phyloP scores from a whole-genome alignment of 2,797 vertebrate genomes.

The Euthynnus affinis region DNA sequence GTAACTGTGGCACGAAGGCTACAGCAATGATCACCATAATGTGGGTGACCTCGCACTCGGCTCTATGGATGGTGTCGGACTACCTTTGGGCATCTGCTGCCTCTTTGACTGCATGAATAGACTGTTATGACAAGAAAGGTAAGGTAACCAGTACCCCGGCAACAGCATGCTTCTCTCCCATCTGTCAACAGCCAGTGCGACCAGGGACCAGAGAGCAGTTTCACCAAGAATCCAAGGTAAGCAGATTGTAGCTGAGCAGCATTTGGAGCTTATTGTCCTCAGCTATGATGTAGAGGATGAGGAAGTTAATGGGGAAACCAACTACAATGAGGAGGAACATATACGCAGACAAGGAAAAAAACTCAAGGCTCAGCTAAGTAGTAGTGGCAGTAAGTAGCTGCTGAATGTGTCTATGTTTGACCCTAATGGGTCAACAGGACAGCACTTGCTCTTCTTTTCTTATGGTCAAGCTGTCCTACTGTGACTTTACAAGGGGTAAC shows the following conservation, averaged over 20 bases:
- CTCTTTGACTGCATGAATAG: background rate
- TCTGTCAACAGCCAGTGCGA: no score
- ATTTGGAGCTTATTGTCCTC: constrained; percentile 89
- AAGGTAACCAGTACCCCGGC: no score
- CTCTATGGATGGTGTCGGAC: background rate
- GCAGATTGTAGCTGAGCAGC: constrained; percentile 77
- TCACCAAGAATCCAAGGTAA: background rate
- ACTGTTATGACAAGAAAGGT: no score
- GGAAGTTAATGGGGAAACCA: constrained; percentile 82
- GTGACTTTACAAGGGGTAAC: background rate
- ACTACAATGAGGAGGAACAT: constrained; percentile 80
- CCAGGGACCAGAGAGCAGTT: no score
- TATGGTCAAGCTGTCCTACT: background rate
- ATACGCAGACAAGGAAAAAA: background rate
- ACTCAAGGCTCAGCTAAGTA: no score
- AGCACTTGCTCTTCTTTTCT: background rate
- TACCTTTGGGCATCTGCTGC: no score
- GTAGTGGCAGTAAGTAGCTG: background rate
- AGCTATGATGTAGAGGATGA: constrained; percentile 84
- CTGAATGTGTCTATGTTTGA: background rate
- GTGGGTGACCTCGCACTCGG: background rate
- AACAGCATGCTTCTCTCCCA: no score
- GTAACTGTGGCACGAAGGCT: background rate
- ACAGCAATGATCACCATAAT: background rate
- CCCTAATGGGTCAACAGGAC: no score